These are phyloP conservation scores for Tauraco erythrolophus DNA, from an alignment of 2,113 vertebrate species.

Conservation along the genomic window DNA sequence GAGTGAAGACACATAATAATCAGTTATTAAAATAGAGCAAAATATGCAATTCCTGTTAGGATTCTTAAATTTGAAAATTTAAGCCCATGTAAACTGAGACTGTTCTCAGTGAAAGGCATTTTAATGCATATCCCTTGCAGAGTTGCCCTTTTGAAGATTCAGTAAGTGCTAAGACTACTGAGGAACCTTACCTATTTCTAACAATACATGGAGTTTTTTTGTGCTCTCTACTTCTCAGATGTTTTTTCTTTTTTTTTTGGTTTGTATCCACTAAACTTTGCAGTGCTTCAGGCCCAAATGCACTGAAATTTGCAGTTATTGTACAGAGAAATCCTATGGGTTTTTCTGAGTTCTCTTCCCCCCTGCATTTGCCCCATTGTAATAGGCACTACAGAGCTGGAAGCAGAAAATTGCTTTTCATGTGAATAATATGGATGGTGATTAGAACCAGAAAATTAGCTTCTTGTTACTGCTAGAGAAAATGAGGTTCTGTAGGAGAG, in stretches of 20 bases:
- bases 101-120: background rate
- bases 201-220: background rate
- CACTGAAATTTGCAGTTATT: background rate
- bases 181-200: background rate
- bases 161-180: background rate
- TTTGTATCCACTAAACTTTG: background rate
- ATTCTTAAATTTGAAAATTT: background rate
- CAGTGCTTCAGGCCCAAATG: background rate
- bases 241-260: background rate
- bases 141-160: background rate
- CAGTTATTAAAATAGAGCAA: background rate
- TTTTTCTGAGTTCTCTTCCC: background rate
- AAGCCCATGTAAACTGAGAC: background rate
- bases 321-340: background rate
- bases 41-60: background rate
- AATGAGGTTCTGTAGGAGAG: background rate
- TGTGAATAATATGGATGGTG: accelerated
- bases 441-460: background rate
- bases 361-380: background rate
- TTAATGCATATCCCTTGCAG: background rate
- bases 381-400: background rate
- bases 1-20: background rate
- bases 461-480: background rate
- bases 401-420: background rate
- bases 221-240: background rate